Evolutionary conservation across 2,113 vertebrate genomes (phyloP).

Genomic region (Todiramphus saurophagus): DNA sequence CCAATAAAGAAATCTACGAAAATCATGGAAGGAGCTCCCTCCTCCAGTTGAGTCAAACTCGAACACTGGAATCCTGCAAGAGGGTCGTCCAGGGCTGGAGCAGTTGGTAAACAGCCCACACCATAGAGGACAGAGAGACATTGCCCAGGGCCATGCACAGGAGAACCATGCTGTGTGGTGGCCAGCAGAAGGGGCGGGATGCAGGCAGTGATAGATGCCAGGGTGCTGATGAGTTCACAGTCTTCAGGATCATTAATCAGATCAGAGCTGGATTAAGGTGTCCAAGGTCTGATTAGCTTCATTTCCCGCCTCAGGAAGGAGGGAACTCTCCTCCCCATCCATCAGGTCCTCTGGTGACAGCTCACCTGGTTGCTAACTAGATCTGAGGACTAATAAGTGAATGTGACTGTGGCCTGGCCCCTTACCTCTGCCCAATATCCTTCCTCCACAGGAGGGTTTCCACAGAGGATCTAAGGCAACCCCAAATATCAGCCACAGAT

Average conservation of each 20-base stretch:
- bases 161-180: not conserved
- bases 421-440: not conserved
- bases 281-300: slow-evolving; percentile 69
- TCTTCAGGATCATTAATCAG: slow-evolving; percentile 62
- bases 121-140: not conserved
- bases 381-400: slow-evolving; percentile 33
- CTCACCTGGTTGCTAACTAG: slow-evolving; percentile 60
- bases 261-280: slow-evolving; percentile 70
- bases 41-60: not conserved
- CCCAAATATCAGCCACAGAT: not conserved
- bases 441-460: not conserved
- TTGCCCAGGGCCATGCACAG: not conserved
- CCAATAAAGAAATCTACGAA: not conserved
- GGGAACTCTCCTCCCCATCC: slow-evolving; percentile 50
- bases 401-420: not conserved
- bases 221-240: slow-evolving; percentile 68
- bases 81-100: not conserved
- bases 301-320: slow-evolving; percentile 67
- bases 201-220: slow-evolving; percentile 55
- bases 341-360: slow-evolving; percentile 55
- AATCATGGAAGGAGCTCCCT: not conserved
- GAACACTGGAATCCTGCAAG: not conserved
- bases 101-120: rapidly evolving
- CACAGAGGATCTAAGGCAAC: not conserved
- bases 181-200: slow-evolving; percentile 18